Evolutionary conservation across 2,888 invertebrate genomes (phyloP).

Genomic region (Ischnus inquisitorius): DNA sequence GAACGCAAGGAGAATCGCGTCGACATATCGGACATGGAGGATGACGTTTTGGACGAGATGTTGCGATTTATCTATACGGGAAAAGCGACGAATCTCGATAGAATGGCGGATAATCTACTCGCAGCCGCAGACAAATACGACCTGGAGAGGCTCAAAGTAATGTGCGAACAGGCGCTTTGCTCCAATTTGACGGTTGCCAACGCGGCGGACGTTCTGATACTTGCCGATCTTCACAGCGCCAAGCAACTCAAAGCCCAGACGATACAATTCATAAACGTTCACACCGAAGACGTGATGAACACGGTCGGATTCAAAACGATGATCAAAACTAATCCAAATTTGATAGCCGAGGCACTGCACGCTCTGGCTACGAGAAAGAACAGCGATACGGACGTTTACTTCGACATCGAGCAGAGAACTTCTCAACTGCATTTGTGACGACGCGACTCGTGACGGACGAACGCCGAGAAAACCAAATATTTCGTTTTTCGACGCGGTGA

Average conservation of each 20-base stretch:
- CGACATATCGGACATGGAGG: conserved; percentile 32
- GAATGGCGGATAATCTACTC: conserved; percentile 22
- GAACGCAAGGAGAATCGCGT: conserved; percentile 29
- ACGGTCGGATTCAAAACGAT: conserved; percentile 23
- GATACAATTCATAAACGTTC: conserved; percentile 29
- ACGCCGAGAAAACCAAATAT: background rate
- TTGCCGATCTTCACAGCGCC: conserved; percentile 40
- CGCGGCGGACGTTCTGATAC: conserved; percentile 20
- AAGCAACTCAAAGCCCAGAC: conserved; percentile 7
- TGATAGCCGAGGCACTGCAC: conserved; percentile 31
- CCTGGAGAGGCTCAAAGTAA: conserved; percentile 24
- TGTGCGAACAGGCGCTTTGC: conserved; percentile 20
- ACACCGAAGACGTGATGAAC: conserved; percentile 14
- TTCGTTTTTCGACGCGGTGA: background rate
- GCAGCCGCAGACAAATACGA: conserved; percentile 34
- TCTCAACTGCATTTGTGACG: background rate
- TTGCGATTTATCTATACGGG: conserved; percentile 34
- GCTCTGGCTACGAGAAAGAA: conserved; percentile 13
- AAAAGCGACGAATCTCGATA: background rate
- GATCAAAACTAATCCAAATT: conserved; percentile 10
- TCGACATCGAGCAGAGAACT: conserved; percentile 20
- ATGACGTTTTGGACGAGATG: conserved; percentile 19
- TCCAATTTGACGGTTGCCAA: conserved; percentile 14
- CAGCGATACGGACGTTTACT: conserved; percentile 22
- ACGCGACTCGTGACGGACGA: background rate